Evolutionary conservation across 2,797 vertebrate genomes (phyloP).

Genomic region (Pagetopsis macropterus): DNA sequence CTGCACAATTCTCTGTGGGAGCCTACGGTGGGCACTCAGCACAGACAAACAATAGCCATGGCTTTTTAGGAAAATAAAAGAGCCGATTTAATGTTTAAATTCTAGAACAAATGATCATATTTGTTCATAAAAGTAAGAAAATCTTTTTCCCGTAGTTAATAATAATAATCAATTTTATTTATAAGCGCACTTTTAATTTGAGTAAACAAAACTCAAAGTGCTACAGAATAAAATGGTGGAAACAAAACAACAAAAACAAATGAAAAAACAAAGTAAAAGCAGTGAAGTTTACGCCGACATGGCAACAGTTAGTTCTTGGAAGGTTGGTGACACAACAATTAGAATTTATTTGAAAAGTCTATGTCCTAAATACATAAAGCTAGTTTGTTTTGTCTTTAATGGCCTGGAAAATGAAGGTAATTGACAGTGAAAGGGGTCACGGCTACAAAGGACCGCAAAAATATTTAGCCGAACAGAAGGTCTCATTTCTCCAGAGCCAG

Average conservation of each 20-base stretch:
- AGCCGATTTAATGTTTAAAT: background rate
- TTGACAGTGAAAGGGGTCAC: slow-evolving; percentile 61
- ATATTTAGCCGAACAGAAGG: slow-evolving; percentile 80
- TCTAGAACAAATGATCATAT: background rate
- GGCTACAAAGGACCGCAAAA: slow-evolving; percentile 73
- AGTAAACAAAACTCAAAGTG: too few relatives aligned
- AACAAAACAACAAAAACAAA: too few relatives aligned
- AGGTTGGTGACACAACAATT: background rate
- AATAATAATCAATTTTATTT: too few relatives aligned
- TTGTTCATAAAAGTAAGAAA: background rate
- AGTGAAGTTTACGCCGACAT: too few relatives aligned
- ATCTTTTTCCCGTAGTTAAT: background rate
- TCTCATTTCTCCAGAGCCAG: slow-evolving; percentile 77
- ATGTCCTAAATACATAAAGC: background rate
- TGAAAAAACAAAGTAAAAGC: too few relatives aligned
- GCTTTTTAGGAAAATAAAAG: background rate
- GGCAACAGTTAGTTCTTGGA: background rate
- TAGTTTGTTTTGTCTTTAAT: slow-evolving; percentile 10
- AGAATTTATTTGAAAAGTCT: background rate
- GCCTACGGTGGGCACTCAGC: slow-evolving; percentile 4
- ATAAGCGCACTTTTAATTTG: too few relatives aligned
- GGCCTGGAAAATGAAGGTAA: slow-evolving; percentile 52
- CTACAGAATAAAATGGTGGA: too few relatives aligned
- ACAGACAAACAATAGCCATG: slow-evolving; percentile 1
- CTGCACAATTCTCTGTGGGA: slow-evolving; percentile 35